Evolutionary conservation across 2,113 vertebrate genomes (phyloP).

Genomic region (Antechinus stuartii): DNA sequence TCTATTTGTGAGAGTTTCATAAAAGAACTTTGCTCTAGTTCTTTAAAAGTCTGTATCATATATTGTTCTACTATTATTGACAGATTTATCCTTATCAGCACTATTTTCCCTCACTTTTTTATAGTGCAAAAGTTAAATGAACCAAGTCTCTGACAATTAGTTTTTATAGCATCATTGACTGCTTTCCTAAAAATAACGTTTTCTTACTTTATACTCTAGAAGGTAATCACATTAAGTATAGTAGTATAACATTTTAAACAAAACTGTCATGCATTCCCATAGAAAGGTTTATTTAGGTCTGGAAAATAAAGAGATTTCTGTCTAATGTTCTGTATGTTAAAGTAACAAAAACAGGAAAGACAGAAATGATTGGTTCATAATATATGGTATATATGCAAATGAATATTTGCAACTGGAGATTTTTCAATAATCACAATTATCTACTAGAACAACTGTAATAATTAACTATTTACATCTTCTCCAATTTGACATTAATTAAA

Average conservation of each 20-base stretch:
- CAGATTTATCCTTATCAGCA: not conserved
- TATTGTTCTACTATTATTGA: conserved; percentile 20
- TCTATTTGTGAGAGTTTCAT: conserved; percentile 1
- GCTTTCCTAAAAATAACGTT: conserved; percentile 72
- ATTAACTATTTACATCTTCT: conserved; percentile 69
- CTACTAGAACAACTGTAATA: conserved; percentile 33
- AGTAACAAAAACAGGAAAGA: conserved; percentile 66
- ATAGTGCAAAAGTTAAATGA: conserved; percentile 75
- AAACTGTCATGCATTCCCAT: conserved; percentile 11
- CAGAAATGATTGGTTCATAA: conserved; percentile 58
- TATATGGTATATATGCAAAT: conserved; percentile 44
- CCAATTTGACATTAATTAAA: conserved; percentile 53
- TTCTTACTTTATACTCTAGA: conserved; percentile 57
- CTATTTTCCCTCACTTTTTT: conserved; percentile 66
- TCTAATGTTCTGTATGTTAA: conserved; percentile 64
- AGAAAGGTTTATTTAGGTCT: conserved; percentile 64
- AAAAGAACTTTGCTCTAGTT: not conserved
- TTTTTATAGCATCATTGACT: conserved; percentile 77
- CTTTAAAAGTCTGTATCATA: not conserved
- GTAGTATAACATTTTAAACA: conserved; percentile 56
- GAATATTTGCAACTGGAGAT: conserved; percentile 45
- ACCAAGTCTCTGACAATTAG: conserved; percentile 68
- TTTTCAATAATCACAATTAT: conserved; percentile 49
- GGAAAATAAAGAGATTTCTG: conserved; percentile 61
- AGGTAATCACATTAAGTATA: conserved; percentile 71